Evolutionary conservation across 1,140 invertebrate genomes (phyloP), one percentile per base, ranked within the genome.

Genomic region (Eulimnadia texana): DNA sequence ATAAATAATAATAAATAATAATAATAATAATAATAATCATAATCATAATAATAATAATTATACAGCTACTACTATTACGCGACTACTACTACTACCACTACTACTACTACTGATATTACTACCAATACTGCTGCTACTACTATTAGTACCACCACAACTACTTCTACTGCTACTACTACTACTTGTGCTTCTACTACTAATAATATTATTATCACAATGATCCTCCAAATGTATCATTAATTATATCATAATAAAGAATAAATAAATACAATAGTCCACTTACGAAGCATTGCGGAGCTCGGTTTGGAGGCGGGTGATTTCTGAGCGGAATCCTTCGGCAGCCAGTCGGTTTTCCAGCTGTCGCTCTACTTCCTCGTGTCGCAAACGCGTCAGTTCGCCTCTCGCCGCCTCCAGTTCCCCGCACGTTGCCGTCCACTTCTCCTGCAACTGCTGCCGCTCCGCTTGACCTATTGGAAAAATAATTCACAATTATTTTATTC

Each of bases 351-450:
- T 27, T 10, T 57, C 22, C 16, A 19, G 16, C 19, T 57, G 55
- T 13, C 27, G 24, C 10, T 57, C 55, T 20, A 33, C 55, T 20
- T 57, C 55, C 29, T 57, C 55, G 20, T 25, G 55, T 27, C 55
- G 55, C 22, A 57, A 20, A 33, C 55, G 55, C 19, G 55, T 33
- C 55, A 57, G 25, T 20, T 57, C 55, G 25, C 22, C 33, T 57
- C 55, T 23, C 29, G 25, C 55, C 0, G 55, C 1, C 11, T 57
- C 55, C 33, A 57, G 33, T 6, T 57, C 55, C 1, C 24, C 55
- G 6, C n/a, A 27, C 20, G 27, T 29, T 13, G 55, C 55, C 27
- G 20, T 28, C 2, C 27, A 33, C 20, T 57, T 57, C 3, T 57
- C 55, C 55, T 57, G 55, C 20, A 57, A 19, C 2, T 19, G 10